Evolutionary conservation across 2,113 vertebrate genomes (phyloP).

Genomic region (Climacteris rufus): DNA sequence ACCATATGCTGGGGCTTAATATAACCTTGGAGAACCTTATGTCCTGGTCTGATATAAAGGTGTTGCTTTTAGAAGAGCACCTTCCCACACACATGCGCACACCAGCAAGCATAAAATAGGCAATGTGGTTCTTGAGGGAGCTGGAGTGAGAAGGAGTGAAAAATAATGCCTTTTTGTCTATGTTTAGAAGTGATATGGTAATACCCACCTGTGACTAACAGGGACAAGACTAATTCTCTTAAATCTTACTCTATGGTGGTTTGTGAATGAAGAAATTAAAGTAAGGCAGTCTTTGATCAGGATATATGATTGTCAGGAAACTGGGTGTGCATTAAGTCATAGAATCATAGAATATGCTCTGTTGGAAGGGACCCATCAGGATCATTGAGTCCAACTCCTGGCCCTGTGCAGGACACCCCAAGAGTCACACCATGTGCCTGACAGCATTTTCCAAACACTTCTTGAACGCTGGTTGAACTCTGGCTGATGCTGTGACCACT

Average conservation of each 20-base stretch:
- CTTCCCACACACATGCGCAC: fast-evolving
- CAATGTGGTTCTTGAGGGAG: background rate
- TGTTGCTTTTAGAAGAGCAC: background rate
- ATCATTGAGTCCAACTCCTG: background rate
- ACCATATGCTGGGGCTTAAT: background rate
- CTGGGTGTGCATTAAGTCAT: background rate
- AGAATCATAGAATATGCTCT: background rate
- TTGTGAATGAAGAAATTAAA: background rate
- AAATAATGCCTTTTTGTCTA: background rate
- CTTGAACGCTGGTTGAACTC: background rate
- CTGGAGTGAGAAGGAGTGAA: background rate
- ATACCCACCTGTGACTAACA: background rate
- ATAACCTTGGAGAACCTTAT: background rate
- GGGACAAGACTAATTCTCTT: background rate
- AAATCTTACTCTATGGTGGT: background rate
- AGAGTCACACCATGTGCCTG: background rate
- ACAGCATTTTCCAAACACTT: background rate
- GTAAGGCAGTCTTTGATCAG: background rate
- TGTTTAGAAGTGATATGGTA: background rate
- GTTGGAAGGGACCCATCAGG: background rate
- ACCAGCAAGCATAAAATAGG: background rate
- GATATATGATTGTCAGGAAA: background rate
- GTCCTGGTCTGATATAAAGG: background rate
- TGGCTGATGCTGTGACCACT: background rate
- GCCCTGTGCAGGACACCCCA: background rate